Conservation (phyloP, 2,113 vertebrate species). For the Pedionomus torquatus region DNA sequence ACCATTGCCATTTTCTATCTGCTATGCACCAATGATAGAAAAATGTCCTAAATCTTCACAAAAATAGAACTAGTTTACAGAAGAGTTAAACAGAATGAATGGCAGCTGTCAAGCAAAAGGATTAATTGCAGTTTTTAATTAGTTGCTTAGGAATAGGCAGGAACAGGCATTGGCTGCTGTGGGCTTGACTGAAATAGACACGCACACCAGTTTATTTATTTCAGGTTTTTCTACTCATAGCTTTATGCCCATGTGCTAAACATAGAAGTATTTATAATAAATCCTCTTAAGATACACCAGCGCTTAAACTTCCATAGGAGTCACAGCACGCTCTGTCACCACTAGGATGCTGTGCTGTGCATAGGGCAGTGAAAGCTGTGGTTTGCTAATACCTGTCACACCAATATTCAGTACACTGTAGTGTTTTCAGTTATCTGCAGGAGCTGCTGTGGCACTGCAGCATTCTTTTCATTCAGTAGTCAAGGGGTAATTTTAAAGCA, state of each 20-base stretch:
- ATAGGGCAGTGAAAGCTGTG: not conserved
- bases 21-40: not conserved
- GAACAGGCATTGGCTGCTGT: not conserved
- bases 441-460: not conserved
- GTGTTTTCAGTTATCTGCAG: not conserved
- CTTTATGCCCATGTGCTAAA: not conserved
- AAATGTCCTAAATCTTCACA: not conserved
- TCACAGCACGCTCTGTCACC: not conserved
- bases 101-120: not conserved
- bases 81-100: not conserved
- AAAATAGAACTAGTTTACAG: not conserved
- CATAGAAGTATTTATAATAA: not conserved
- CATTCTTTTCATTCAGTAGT: not conserved
- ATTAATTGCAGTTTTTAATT: not conserved
- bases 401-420: not conserved
- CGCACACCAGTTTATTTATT: not conserved
- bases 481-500: not conserved
- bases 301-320: not conserved
- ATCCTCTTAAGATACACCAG: not conserved
- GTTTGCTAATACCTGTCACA: not conserved
- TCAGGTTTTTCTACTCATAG: not conserved
- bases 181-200: not conserved
- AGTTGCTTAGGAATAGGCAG: not conserved
- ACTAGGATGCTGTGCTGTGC: rapidly evolving
- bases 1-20: not conserved